phyloP scores from a whole-genome alignment of 2,113 vertebrate genomes.

The Irena cyanogastra region DNA sequence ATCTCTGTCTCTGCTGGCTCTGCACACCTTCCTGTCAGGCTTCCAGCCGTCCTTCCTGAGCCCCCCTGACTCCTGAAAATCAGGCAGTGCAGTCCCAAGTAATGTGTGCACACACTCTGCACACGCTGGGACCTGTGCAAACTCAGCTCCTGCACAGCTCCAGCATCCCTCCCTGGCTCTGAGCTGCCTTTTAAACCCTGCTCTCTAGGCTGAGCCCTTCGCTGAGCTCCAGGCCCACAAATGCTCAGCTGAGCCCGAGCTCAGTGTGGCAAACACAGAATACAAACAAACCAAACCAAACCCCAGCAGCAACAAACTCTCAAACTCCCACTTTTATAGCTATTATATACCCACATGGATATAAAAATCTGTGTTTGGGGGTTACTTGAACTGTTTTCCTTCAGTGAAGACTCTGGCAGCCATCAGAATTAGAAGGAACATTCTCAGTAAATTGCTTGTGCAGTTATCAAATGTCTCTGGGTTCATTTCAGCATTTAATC shows the following conservation, averaged over 20 bases:
- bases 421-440: not conserved
- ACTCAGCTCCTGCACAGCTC: not conserved
- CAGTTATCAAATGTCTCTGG: slow-evolving; percentile 9
- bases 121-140: slow-evolving; percentile 19
- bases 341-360: too few species aligned
- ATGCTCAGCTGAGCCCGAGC: not conserved
- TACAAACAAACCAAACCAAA: not conserved
- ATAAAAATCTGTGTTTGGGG: not conserved
- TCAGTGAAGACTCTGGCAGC: not conserved
- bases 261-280: not conserved
- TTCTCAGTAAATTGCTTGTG: not conserved
- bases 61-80: not conserved
- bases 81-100: not conserved
- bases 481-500: slow-evolving; percentile 38
- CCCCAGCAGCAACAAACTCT: not conserved
- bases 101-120: too few species aligned
- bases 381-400: not conserved
- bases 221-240: not conserved
- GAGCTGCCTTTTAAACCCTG: not conserved
- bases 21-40: not conserved
- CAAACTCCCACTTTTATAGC: not conserved
- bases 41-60: not conserved
- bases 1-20: not conserved
- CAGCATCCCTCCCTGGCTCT: not conserved
- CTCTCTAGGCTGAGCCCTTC: not conserved